phyloP scores from a whole-genome alignment of 2,888 invertebrate species.

The Morinoia aosen region DNA sequence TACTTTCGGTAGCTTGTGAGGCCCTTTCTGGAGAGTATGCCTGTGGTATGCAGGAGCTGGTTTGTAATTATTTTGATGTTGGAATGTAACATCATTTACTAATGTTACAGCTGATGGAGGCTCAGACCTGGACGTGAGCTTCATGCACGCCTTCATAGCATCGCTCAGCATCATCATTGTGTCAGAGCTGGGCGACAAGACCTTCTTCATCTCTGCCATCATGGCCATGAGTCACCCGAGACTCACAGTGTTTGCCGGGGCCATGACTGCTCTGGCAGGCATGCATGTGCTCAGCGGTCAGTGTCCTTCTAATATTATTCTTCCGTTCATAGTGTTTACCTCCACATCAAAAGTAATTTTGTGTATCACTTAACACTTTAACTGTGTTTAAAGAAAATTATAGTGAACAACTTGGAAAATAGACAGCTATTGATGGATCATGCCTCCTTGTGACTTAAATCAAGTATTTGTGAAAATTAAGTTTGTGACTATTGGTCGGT shows the following conservation, averaged over 20 bases:
- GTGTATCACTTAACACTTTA: too few relatives aligned
- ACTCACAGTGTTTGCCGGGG: constrained; percentile 91
- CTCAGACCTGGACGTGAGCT: constrained; percentile 73
- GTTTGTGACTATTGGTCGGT: too few relatives aligned
- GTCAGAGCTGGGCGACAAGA: constrained; percentile 98
- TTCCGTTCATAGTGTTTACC: background rate
- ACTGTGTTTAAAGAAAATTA: too few relatives aligned
- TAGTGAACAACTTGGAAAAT: too few relatives aligned
- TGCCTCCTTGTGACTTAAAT: too few relatives aligned
- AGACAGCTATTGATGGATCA: too few relatives aligned
- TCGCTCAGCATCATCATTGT: constrained; percentile 96
- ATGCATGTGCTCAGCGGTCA: constrained; percentile 94
- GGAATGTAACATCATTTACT: too few relatives aligned
- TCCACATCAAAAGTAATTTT: background rate
- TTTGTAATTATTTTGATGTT: too few relatives aligned
- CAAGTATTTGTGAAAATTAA: too few relatives aligned
- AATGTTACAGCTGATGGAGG: background rate
- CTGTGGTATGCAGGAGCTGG: too few relatives aligned
- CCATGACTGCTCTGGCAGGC: constrained; percentile 89
- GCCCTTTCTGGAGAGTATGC: too few relatives aligned
- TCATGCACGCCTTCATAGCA: constrained; percentile 94
- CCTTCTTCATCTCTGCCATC: constrained; percentile 99
- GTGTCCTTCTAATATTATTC: background rate
- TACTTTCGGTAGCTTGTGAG: too few relatives aligned
- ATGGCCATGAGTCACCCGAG: constrained; percentile 99